Base-by-base conservation (phyloP, 2,113 vertebrate species). In the Andinoacara biseriatus region DNA sequence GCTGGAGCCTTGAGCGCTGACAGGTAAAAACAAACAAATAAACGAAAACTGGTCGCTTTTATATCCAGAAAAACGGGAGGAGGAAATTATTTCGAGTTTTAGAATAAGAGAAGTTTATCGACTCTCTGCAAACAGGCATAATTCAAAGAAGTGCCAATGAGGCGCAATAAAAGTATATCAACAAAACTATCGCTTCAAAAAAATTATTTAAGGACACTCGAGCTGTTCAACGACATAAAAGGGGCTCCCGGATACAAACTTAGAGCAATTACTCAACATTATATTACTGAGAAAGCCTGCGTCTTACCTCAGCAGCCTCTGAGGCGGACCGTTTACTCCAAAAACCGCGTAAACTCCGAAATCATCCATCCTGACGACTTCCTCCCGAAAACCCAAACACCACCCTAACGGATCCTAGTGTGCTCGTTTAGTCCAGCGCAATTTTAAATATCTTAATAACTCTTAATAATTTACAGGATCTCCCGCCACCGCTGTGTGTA, bases 331-430 rank as follows among this genome's bases (percentile, higher is more conserved):
- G 3, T 95, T 82, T 29, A 93, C 20, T 74, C 95, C 95, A 26
- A 95, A 95, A 65, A 93, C 79, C 1, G 85, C 95, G 78, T 93
- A 96, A 76, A 96, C 74, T 11, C 89, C 93, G 18, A 96, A 95
- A 5, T 93, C 93, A 0, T 92, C 94, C 95, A 95, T 95, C 20
- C 65, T 78, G 62, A 5, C n/a, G 15, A 60, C 10, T 33, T 57
- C 18, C 31, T 52, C 24, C 26, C 26, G 2, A 2, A 29, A 46
- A 29, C 10, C 11, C 13, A 77, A 60, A 26, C 17, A n/a, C 18
- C 10, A 13, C 6, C 5, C 46, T 40, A 46, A 2, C 5, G 15
- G 2, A 10, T 11, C 5, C 17, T 26, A 7, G 10, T 67, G 0
- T 7, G 2, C 1, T 4, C 1, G 13, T 76, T 52, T 76, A 59